A percentile compares a stretch with the other conserved stretches of the same genome.
These are phyloP conservation scores for Polypedilum pembai DNA, from an alignment of 1,140 invertebrate species.

Conservation along the genomic window DNA sequence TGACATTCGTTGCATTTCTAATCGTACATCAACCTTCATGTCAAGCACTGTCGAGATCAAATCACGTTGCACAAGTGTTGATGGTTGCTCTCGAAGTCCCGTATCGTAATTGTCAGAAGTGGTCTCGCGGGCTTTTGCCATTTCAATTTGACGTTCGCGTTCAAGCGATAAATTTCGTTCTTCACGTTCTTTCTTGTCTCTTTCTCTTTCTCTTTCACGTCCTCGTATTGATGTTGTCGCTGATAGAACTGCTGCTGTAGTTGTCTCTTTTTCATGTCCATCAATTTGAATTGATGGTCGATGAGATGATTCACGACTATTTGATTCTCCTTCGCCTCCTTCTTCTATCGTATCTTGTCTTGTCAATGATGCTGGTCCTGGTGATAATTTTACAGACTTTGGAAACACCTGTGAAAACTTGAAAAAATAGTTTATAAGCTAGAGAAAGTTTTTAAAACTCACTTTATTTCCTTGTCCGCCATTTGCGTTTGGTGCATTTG, in stretches of 20 bases:
- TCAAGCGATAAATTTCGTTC: slow-evolving; percentile 38
- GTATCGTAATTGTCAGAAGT: slow-evolving; percentile 57
- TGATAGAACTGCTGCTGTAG: slow-evolving; percentile 33
- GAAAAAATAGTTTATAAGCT: slow-evolving; percentile 34
- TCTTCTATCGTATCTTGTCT: slow-evolving; percentile 80
- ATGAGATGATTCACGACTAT: slow-evolving; percentile 30
- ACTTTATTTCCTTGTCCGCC: slow-evolving; percentile 57
- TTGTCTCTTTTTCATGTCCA: slow-evolving; percentile 23
- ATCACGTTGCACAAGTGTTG: slow-evolving; percentile 54
- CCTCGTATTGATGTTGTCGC: slow-evolving; percentile 38
- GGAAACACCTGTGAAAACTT: slow-evolving; percentile 57
- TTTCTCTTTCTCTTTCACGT: slow-evolving; percentile 33
- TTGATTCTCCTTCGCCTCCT: slow-evolving; percentile 52
- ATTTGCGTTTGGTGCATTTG: slow-evolving; percentile 47
- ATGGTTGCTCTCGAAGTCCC: slow-evolving; percentile 50
- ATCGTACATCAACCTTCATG: slow-evolving; percentile 76
- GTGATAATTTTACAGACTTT: slow-evolving; percentile 61
- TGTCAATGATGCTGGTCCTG: slow-evolving; percentile 49
- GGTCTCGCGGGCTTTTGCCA: slow-evolving; percentile 44
- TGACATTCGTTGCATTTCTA: slow-evolving; percentile 76
- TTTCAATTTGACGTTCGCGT: slow-evolving; percentile 45
- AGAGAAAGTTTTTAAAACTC: slow-evolving; percentile 33
- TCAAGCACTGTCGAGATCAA: slow-evolving; percentile 76
- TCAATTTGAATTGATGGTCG: slow-evolving; percentile 27
- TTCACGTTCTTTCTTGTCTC: slow-evolving; percentile 33